A percentile compares a stretch with the other conserved stretches of the same genome.
Evolutionary conservation across 2,888 invertebrate genomes (phyloP).

Genomic region (Nasonia oneida): DNA sequence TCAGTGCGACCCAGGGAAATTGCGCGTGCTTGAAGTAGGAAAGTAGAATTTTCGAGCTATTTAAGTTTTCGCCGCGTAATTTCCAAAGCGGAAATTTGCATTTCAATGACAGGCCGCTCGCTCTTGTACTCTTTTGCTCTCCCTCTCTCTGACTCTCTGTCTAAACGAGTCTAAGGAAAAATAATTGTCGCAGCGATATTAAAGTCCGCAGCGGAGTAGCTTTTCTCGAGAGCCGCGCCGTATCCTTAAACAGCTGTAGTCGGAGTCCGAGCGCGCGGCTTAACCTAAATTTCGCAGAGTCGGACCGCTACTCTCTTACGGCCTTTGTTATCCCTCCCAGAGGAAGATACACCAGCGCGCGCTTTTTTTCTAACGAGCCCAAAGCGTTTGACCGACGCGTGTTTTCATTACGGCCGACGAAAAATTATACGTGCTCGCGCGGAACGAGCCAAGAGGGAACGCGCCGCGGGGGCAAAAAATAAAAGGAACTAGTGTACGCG

Average conservation of each 20-base stretch:
- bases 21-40: neutral
- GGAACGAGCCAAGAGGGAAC: conserved; percentile 5
- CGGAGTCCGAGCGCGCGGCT: neutral
- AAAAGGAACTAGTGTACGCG: neutral
- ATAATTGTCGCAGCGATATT: neutral
- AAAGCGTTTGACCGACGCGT: neutral
- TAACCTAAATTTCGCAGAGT: conserved; percentile 33
- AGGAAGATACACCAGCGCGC: too few species aligned
- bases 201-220: neutral
- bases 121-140: neutral
- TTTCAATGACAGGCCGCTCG: neutral
- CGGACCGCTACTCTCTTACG: conserved; percentile 9
- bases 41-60: conserved; percentile 6
- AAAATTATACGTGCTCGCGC: conserved; percentile 20
- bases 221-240: neutral
- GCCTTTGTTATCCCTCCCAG: conserved; percentile 9
- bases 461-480: neutral
- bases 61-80: neutral
- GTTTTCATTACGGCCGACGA: conserved; percentile 37
- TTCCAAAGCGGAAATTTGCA: conserved; percentile 4
- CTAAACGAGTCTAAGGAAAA: neutral
- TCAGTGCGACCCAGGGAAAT: neutral
- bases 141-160: neutral
- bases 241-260: neutral
- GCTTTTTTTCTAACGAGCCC: conserved; percentile 39